A percentile compares a stretch with the other conserved stretches of the same genome.
Evolutionary conservation across 2,888 invertebrate genomes (phyloP).

Genomic region (Noctua fimbriata): DNA sequence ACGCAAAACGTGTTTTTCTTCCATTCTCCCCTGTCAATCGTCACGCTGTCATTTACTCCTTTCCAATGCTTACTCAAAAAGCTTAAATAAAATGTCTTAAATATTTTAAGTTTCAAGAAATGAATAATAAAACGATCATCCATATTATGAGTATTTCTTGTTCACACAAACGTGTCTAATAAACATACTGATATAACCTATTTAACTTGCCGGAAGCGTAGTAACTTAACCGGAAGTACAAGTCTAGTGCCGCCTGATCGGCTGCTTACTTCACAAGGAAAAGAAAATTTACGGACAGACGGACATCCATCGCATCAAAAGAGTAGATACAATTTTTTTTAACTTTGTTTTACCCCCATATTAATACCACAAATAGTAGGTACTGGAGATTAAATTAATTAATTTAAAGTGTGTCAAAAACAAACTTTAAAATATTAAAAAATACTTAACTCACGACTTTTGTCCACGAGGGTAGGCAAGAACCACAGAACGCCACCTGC

Average conservation of each 20-base stretch:
- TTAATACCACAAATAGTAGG: no score
- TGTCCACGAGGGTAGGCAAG: not conserved
- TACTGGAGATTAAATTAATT: no score
- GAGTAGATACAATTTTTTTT: not conserved
- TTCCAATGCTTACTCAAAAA: not conserved
- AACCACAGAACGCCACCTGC: not conserved
- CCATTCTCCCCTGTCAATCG: no score
- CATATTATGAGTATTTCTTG: not conserved
- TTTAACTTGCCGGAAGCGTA: conserved; percentile 44
- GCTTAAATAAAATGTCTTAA: not conserved
- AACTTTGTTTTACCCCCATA: no score
- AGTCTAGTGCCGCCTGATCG: conserved; percentile 46
- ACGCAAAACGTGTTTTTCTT: no score
- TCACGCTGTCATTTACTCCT: no score
- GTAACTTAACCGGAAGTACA: conserved; percentile 40
- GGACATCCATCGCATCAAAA: not conserved
- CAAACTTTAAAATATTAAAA: no score
- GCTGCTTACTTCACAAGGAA: conserved; percentile 41
- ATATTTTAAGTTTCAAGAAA: not conserved
- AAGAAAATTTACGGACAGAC: conserved; percentile 20
- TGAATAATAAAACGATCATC: not conserved
- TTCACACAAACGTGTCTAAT: not conserved
- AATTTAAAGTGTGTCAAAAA: no score
- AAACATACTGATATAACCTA: conserved; percentile 11
- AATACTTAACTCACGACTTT: not conserved